These are phyloP conservation scores for Oophaga pumilio DNA, from an alignment of 2,113 vertebrate genomes.

Conservation along the genomic window DNA sequence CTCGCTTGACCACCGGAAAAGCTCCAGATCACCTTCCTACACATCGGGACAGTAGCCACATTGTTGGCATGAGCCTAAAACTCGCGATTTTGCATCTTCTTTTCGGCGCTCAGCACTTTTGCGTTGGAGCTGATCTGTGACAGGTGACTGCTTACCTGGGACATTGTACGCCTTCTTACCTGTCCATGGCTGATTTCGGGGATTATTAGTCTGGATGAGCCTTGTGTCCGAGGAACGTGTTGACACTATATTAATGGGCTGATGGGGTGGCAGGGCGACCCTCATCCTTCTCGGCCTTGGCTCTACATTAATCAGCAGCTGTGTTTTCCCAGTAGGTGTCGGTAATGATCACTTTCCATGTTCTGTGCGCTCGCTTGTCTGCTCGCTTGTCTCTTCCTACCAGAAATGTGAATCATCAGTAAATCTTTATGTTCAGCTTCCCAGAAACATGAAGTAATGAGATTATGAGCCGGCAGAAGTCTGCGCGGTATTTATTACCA, in stretches of 20 bases:
- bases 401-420: constrained; percentile 21
- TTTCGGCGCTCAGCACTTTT: too few species aligned
- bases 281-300: neutral
- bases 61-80: too few species aligned
- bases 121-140: too few species aligned
- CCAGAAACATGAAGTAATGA: constrained; percentile 18
- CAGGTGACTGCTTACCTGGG: too few species aligned
- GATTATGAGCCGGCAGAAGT: neutral
- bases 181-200: too few species aligned
- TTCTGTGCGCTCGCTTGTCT: neutral
- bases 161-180: too few species aligned
- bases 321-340: neutral
- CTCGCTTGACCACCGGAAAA: too few species aligned
- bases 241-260: neutral
- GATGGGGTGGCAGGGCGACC: neutral
- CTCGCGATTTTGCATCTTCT: too few species aligned
- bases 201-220: too few species aligned
- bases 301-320: neutral
- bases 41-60: too few species aligned
- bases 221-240: too few species aligned
- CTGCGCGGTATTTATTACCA: neutral
- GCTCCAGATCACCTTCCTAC: too few species aligned
- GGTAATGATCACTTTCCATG: constrained; percentile 24
- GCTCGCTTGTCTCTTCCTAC: constrained; percentile 19
- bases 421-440: neutral